These are phyloP conservation scores for Penelope pileata DNA, from an alignment of 2,113 vertebrate species.

Conservation along the genomic window DNA sequence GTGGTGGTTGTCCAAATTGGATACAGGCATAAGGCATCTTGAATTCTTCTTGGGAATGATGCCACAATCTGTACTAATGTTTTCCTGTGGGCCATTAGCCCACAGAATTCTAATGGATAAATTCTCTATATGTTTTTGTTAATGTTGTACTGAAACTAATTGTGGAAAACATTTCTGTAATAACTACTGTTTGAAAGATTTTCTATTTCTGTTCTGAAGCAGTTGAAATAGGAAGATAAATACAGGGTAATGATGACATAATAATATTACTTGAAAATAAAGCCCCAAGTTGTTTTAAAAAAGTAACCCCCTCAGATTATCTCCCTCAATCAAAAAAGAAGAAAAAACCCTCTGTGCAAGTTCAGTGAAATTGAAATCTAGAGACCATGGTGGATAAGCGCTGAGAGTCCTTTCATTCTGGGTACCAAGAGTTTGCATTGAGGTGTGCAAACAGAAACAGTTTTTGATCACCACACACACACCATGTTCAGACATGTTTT, in stretches of 20 bases:
- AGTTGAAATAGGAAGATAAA: background rate
- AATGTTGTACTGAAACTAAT: background rate
- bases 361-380: constrained; percentile 29
- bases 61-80: background rate
- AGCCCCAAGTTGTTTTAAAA: background rate
- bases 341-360: rapidly evolving
- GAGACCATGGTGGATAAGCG: background rate
- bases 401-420: background rate
- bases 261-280: background rate
- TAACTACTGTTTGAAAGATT: background rate
- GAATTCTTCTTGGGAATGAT: background rate
- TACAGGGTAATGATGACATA: background rate
- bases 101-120: background rate
- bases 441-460: background rate
- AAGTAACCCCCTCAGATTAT: background rate
- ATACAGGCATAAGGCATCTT: background rate
- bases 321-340: background rate
- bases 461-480: background rate
- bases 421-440: constrained; percentile 1
- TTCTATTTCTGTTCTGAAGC: background rate
- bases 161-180: background rate
- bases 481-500: background rate
- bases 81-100: background rate
- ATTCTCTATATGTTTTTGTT: background rate
- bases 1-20: constrained; percentile 7